phyloP scores from a whole-genome alignment of 2,888 invertebrate species.

The Aleiodes leptofemur region DNA sequence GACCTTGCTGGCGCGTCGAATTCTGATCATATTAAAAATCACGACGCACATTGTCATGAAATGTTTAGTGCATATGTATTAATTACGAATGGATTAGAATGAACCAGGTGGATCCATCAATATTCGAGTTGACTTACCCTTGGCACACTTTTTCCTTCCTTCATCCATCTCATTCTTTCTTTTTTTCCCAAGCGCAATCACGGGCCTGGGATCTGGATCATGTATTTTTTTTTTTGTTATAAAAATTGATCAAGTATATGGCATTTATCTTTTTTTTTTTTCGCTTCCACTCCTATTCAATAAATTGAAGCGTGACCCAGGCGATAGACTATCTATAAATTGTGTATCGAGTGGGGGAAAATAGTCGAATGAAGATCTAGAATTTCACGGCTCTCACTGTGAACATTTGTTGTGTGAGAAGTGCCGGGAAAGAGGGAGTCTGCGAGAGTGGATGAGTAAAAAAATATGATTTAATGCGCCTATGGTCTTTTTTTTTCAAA shows the following conservation, averaged over 20 bases:
- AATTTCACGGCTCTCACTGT: conserved; percentile 13
- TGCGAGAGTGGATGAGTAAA: not conserved
- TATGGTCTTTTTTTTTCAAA: conserved; percentile 11
- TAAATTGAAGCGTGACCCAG: conserved; percentile 37
- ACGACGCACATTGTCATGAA: conserved; percentile 26
- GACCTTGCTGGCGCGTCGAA: conserved; percentile 40
- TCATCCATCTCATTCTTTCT: conserved; percentile 26
- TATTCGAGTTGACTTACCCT: conserved; percentile 50
- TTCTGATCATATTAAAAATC: conserved; percentile 29
- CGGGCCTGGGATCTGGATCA: conserved; percentile 35
- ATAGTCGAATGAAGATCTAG: conserved; percentile 13
- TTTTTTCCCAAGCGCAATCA: conserved; percentile 39
- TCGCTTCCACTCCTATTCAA: not conserved
- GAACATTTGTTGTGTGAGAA: conserved; percentile 7
- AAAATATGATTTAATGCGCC: conserved; percentile 17
- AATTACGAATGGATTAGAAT: conserved; percentile 18
- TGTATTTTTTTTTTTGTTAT: conserved; percentile 32
- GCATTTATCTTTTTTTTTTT: conserved; percentile 23
- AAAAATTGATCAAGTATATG: conserved; percentile 7
- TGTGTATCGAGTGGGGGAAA: conserved; percentile 1
- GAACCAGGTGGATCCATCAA: conserved; percentile 42
- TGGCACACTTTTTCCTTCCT: conserved; percentile 53
- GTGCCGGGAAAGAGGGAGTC: not conserved
- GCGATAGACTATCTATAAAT: conserved; percentile 19
- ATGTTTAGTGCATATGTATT: conserved; percentile 16